These are phyloP conservation scores for Alloscopus bannaensis DNA, from an alignment of 2,888 invertebrate species.

Conservation along the genomic window DNA sequence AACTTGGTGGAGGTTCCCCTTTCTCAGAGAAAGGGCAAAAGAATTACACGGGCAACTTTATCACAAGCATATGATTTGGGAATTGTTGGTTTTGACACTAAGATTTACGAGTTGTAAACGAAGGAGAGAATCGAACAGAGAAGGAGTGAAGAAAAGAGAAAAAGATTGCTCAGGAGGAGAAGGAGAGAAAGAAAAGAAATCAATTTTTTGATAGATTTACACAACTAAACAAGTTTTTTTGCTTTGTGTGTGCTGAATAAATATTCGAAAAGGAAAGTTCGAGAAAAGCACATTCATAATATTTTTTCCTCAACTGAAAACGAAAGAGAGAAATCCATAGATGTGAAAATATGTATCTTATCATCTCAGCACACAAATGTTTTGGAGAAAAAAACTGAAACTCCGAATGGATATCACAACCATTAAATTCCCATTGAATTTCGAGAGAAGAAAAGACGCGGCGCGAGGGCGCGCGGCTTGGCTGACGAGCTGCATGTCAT, in stretches of 20 bases:
- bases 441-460: not conserved
- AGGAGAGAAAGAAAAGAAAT: not conserved
- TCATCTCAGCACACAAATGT: too few species aligned
- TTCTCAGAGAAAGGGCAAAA: not conserved
- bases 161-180: not conserved
- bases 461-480: not conserved
- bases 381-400: too few species aligned
- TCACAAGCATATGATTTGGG: slow-evolving; percentile 5
- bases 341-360: too few species aligned
- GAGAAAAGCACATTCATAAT: too few species aligned
- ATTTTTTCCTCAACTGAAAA: too few species aligned
- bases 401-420: not conserved
- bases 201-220: not conserved
- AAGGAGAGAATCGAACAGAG: too few species aligned
- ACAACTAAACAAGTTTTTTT: not conserved
- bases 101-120: slow-evolving; percentile 4
- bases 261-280: slow-evolving; percentile 15
- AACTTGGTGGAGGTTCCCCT: too few species aligned
- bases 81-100: slow-evolving; percentile 14
- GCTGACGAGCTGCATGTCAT: not conserved
- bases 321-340: too few species aligned
- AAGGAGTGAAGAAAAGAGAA: too few species aligned
- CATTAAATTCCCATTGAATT: not conserved
- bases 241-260: slow-evolving; percentile 6
- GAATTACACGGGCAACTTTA: not conserved